Base-by-base conservation (phyloP, 1,140 invertebrate species). In the Thrips palmi region DNA sequence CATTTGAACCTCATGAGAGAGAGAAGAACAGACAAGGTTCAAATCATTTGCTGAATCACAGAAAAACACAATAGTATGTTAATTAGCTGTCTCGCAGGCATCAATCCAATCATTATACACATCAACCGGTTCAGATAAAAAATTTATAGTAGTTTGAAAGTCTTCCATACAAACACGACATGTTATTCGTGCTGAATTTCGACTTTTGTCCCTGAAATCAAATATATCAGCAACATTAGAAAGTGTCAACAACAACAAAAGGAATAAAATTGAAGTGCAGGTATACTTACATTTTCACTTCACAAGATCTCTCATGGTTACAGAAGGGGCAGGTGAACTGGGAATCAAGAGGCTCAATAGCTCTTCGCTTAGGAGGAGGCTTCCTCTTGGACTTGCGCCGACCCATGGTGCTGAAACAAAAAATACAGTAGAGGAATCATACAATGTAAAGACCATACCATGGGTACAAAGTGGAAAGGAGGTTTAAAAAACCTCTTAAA, bases 51-150 rank as follows among this genome's bases (percentile, higher is more conserved):
- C n/a, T n/a, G n/a, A n/a, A n/a, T n/a, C n/a, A n/a, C n/a, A n/a
- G n/a, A n/a, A n/a, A n/a, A n/a, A n/a, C n/a, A n/a, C n/a, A n/a
- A n/a, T n/a, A n/a, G n/a, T n/a, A n/a, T n/a, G n/a, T 40, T 61
- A 80, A 62, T 94, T 94, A 24, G 83, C 87, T 47, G 57, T 68
- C 66, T 96, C 94, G 66, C 93, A 98, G 1, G 91, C 93, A 69
- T 98, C 94, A 37, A 98, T 94, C 94, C 94, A 98, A 58, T 97
- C 93, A 63, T 94, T 96, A 56, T 98, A 98, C 15, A 98, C 93
- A 71, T 98, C 94, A 41, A 98, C 75, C 30, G 93, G 77, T 60
- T 98, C 93, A 8, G 91, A 96, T 38, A 98, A 65, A 55, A 91
- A 82, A 63, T 94, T 97, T 45, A 97, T 97, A 18, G 74, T 78